Percentiles rank a stretch among this genome's conserved stretches.
Evolutionary conservation across 2,797 vertebrate genomes (phyloP).

Genomic region (Holocentrus rufus): DNA sequence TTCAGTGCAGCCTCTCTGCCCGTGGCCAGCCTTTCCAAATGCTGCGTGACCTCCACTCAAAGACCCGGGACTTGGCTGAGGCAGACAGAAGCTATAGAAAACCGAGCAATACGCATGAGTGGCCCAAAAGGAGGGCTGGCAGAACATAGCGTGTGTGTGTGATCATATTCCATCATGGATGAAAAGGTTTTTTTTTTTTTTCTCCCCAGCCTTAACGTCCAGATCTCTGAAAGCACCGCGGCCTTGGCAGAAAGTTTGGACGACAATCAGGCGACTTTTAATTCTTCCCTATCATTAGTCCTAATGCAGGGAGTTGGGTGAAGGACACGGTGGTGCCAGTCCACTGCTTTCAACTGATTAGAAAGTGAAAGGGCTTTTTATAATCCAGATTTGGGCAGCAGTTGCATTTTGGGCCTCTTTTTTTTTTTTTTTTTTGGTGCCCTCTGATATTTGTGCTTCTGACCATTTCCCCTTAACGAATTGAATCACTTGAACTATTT

Average conservation of each 20-base stretch:
- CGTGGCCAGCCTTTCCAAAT: background rate
- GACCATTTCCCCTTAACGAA: conserved; percentile 38
- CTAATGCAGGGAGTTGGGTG: conserved; percentile 26
- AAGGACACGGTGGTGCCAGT: conserved; percentile 47
- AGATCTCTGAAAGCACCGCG: conserved; percentile 6
- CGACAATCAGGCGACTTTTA: conserved; percentile 36
- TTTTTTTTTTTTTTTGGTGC: conserved; percentile 28
- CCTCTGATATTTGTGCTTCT: conserved; percentile 31
- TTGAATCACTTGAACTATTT: conserved; percentile 42
- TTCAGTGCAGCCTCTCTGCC: background rate
- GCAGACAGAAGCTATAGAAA: conserved; percentile 11
- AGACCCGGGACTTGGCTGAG: background rate
- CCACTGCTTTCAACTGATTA: conserved; percentile 75
- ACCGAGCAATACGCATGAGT: background rate
- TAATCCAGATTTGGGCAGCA: conserved; percentile 76
- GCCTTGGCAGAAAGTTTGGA: conserved; percentile 39
- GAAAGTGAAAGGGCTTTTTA: conserved; percentile 70
- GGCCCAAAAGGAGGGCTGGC: background rate
- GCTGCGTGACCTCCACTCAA: conserved; percentile 4
- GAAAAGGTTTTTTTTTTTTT: conserved; percentile 15
- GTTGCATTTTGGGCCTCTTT: conserved; percentile 54
- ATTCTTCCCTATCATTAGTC: conserved; percentile 49
- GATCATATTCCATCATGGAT: conserved; percentile 25
- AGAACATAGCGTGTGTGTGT: conserved; percentile 17
- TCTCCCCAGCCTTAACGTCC: background rate